Percentiles rank a stretch among this genome's conserved stretches.
These are phyloP conservation scores for Procavia capensis DNA, from an alignment of 2,113 vertebrate species.

Conservation along the genomic window DNA sequence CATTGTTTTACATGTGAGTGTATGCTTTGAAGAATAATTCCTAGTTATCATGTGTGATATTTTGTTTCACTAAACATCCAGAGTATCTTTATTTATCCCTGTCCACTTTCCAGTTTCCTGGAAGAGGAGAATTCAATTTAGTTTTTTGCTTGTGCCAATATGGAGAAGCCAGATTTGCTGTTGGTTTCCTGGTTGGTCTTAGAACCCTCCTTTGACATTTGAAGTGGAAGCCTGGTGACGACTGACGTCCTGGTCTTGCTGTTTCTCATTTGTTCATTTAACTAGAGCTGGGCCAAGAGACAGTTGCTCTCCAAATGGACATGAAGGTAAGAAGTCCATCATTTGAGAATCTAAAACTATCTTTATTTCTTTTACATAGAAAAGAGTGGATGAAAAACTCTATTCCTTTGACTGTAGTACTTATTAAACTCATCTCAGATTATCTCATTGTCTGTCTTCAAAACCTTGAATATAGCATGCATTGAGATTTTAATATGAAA, in stretches of 20 bases:
- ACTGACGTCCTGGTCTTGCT: neutral
- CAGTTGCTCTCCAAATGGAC: neutral
- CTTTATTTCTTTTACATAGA: neutral
- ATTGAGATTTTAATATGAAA: neutral
- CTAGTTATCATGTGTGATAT: accelerated
- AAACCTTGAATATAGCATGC: neutral
- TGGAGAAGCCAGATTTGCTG: neutral
- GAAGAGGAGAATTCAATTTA: neutral
- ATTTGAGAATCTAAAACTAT: neutral
- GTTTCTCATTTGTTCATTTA: neutral
- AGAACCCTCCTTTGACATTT: neutral
- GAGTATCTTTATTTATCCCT: neutral
- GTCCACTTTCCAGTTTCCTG: neutral
- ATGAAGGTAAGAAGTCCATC: neutral
- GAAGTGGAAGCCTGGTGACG: neutral
- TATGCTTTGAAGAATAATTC: neutral
- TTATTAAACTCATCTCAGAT: neutral
- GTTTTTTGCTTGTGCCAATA: accelerated
- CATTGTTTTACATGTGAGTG: neutral
- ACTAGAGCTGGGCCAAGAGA: neutral
- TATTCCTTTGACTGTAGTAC: neutral
- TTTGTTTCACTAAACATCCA: neutral
- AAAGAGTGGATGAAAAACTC: neutral
- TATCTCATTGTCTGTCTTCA: neutral
- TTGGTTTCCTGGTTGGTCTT: neutral